phyloP scores from a whole-genome alignment of 2,113 vertebrate species.

The Sapajus apella region DNA sequence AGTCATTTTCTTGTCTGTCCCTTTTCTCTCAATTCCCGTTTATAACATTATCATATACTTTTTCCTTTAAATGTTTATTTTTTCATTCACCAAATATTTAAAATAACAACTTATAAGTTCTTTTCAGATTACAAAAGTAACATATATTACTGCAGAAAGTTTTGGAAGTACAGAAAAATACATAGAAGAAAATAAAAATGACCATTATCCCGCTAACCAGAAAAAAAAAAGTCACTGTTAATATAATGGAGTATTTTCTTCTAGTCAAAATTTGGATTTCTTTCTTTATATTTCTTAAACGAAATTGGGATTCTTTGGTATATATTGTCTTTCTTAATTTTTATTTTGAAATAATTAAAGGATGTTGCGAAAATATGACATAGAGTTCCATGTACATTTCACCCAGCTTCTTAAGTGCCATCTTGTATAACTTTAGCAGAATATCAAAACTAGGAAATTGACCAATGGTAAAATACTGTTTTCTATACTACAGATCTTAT shows the following conservation, averaged over 20 bases:
- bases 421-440: background rate
- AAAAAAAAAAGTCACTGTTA: background rate
- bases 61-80: background rate
- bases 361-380: background rate
- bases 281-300: background rate
- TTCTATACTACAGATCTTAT: background rate
- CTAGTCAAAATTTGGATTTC: background rate
- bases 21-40: background rate
- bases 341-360: background rate
- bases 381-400: background rate
- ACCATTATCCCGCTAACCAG: background rate
- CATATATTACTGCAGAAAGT: background rate
- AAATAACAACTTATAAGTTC: background rate
- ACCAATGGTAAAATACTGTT: background rate
- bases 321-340: background rate
- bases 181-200: background rate
- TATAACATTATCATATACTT: background rate
- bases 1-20: background rate
- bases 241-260: background rate
- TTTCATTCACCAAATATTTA: background rate
- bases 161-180: conserved; percentile 12
- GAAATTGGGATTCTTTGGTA: background rate
- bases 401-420: background rate
- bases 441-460: background rate
- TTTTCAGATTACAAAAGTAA: conserved; percentile 23